Base-by-base conservation (phyloP, 1,140 invertebrate genomes). In the Penaeus vannamei region DNA sequence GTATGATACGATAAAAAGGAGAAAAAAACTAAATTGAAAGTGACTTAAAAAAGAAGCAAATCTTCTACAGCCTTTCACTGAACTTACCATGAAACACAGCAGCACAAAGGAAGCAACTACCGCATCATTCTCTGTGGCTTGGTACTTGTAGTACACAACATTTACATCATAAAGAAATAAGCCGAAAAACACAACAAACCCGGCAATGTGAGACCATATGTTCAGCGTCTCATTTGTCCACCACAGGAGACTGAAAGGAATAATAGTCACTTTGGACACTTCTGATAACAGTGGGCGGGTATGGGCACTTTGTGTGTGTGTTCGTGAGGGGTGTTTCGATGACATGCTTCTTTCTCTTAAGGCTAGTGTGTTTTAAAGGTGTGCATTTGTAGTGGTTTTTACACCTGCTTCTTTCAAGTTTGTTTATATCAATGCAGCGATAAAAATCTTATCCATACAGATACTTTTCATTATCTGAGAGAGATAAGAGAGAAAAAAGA, bases 201-300 rank as follows among this genome's bases (percentile, higher is more conserved):
- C 87, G 1, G 59, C 59, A 29, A 89, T 22, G 36, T 89, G 87
- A 20, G 87, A 84, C 87, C 87, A 89, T 26, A 89, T 77, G 36
- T 89, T 89, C 22, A 89, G 69, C 20, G 87, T 89, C 61, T 89
- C 87, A 66, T 89, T 89, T 53, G 83, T 89, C 87, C 87, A 89
- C 7, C 80, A 80, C 36, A 89, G 64, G 72, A 85, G 46, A 80
- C 87, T 89, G 87, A 64, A 77, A 84, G 36, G 29, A 76, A 46
- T 14, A 69, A 76, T 32, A 36, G 69, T 36, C n/a, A 26, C 69
- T 26, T 76, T 36, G 17, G 36, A 36, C 17, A 32, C 36, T 26
- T 76, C 69, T 36, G 17, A n/a, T 3, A 7, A 76, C 4, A 26
- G 36, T 76, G 17, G 5, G 19, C 8, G 69, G 5, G 69, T 23